A percentile compares a stretch with the other conserved stretches of the same genome.
phyloP scores from a whole-genome alignment of 35 echinoderm and acorn worm genomes.

The Amphiura filiformis region DNA sequence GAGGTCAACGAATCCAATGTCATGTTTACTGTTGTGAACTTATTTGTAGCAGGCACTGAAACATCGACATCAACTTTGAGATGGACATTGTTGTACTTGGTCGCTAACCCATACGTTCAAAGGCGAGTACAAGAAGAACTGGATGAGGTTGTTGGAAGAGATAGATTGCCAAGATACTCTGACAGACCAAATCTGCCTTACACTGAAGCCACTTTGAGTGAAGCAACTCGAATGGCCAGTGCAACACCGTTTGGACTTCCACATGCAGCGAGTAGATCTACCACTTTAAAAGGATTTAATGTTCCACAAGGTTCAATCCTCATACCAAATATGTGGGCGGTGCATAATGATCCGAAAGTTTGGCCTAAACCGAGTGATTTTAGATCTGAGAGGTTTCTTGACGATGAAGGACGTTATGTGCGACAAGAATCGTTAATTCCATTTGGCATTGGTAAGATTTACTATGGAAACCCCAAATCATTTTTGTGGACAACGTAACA shows the following conservation, averaged over 20 bases:
- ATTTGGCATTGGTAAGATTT: background rate
- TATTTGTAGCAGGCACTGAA: constrained; percentile 72
- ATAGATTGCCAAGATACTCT: constrained; percentile 40
- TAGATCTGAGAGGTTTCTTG: constrained; percentile 64
- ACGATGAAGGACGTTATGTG: constrained; percentile 28
- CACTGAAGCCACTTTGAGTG: constrained; percentile 52
- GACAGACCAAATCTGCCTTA: constrained; percentile 57
- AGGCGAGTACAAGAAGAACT: constrained; percentile 47
- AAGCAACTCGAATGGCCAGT: constrained; percentile 42
- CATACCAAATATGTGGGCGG: constrained; percentile 65
- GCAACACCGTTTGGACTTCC: constrained; percentile 45
- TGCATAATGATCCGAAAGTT: constrained; percentile 58
- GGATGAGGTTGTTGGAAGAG: constrained; percentile 52
- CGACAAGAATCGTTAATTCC: background rate
- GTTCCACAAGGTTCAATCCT: constrained; percentile 62
- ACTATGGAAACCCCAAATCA: too few relatives aligned
- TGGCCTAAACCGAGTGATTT: constrained; percentile 69
- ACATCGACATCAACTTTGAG: constrained; percentile 71
- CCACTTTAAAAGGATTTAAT: constrained; percentile 48
- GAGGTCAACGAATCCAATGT: constrained; percentile 51
- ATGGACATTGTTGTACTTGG: constrained; percentile 62
- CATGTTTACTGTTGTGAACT: constrained; percentile 44
- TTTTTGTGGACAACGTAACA: too few relatives aligned
- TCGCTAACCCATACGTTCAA: constrained; percentile 55
- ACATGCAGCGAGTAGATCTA: constrained; percentile 39